These are phyloP conservation scores for Gavia stellata DNA, from an alignment of 2,113 vertebrate species.

Conservation along the genomic window DNA sequence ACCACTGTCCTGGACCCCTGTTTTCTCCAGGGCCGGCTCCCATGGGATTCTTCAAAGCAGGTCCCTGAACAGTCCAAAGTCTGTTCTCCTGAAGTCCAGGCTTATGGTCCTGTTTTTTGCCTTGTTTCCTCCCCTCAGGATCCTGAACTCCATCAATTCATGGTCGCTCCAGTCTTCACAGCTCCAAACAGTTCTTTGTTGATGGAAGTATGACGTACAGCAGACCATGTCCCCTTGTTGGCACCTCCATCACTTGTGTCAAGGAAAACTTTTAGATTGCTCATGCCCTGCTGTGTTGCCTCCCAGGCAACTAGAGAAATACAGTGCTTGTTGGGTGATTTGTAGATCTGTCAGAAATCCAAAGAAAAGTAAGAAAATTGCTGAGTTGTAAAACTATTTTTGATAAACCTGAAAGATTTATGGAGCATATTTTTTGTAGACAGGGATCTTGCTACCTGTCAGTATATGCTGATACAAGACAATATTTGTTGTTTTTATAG, in stretches of 20 bases:
- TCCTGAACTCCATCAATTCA: neutral
- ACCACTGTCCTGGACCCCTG: fast-evolving
- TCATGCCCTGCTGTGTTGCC: neutral
- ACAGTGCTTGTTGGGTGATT: neutral
- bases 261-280: neutral
- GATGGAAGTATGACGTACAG: neutral
- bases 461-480: neutral
- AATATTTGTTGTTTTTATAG: neutral
- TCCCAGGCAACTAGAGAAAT: neutral
- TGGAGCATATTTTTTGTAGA: neutral
- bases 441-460: neutral
- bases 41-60: neutral
- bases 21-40: neutral
- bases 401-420: neutral
- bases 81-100: neutral
- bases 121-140: neutral
- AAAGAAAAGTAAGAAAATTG: neutral
- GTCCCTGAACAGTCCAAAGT: neutral
- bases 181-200: neutral
- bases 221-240: neutral
- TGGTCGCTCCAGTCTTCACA: neutral
- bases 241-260: neutral
- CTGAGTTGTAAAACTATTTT: neutral
- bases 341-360: neutral
- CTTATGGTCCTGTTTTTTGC: neutral